A percentile compares a stretch with the other conserved stretches of the same genome.
These are phyloP conservation scores for Spodoptera picta DNA, from an alignment of 2,888 invertebrate species.

Conservation along the genomic window DNA sequence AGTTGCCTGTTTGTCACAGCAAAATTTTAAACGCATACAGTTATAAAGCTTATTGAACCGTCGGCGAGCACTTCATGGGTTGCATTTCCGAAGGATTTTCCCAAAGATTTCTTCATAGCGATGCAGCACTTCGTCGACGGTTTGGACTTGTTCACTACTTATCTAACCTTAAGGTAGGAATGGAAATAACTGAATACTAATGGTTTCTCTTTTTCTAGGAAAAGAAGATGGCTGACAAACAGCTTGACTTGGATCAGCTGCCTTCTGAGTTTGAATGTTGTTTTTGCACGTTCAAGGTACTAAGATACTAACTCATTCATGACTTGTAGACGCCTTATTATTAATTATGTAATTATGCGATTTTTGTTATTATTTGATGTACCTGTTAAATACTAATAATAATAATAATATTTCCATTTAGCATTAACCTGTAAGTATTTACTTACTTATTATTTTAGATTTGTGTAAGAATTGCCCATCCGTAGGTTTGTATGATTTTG, in stretches of 20 bases:
- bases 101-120: constrained; percentile 16
- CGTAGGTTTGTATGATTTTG: constrained; percentile 46
- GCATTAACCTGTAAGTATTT: constrained; percentile 67
- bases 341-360: constrained; percentile 48
- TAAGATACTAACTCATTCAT: constrained; percentile 76
- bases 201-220: constrained; percentile 88
- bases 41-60: constrained; percentile 32
- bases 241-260: constrained; percentile 95
- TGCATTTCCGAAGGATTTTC: constrained; percentile 19
- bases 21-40: constrained; percentile 30
- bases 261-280: constrained; percentile 99
- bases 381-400: constrained; percentile 49
- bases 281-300: constrained; percentile 98
- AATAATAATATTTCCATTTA: constrained; percentile 63
- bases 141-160: constrained; percentile 38
- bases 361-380: constrained; percentile 44
- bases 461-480: constrained; percentile 40
- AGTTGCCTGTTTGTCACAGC: constrained; percentile 47
- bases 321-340: constrained; percentile 45
- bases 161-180: constrained; percentile 35
- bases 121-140: constrained; percentile 35
- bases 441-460: constrained; percentile 45
- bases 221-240: constrained; percentile 92
- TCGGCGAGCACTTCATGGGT: constrained; percentile 17
- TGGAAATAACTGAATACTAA: constrained; percentile 68